Base-by-base conservation (phyloP, 1,140 invertebrate genomes). In the Sycophaga agraensis region DNA sequence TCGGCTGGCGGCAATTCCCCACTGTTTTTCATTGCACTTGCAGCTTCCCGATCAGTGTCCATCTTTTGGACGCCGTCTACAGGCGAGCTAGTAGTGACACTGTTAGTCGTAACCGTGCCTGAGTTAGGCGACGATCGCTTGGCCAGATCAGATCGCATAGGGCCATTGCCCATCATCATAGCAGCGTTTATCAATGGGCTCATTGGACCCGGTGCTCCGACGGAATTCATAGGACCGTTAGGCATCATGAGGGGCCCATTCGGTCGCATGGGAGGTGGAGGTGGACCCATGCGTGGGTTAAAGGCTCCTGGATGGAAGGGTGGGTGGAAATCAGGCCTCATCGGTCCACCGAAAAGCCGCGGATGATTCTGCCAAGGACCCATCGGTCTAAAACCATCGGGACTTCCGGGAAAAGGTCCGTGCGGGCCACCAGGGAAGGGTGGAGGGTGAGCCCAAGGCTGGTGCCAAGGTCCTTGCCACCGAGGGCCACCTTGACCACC, bases 1-100 rank as follows among this genome's bases (percentile, higher is more conserved):
- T 88, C 85, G 1, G 86, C 82, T 2, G 79, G 76, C 3, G 86
- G 86, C n/a, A 85, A 66, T 62, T 86, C 82, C 19, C 45, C 46
- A n/a, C 14, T 55, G 12, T 24, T 54, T 8, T 46, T 37, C 6
- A 14, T 7, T 0, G 3, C 22, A 21, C 0, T 40, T 4, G 7
- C 24, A 19, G 7, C 8, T 1, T 50, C 28, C 11, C 43, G 16
- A 4, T 26, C 12, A 16, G 7, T 34, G n/a, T 55, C 26, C 1
- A 19, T 7, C 9, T 42, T 55, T 11, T 17, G 3, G 8, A n/a
- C 22, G 9, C 16, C 1, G 19, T 11, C 16, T 8, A 6, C 43
- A n/a, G 42, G 35, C 9, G 19, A 1, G 19, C 9, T 16, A 6
- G 31, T 9, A 8, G 9, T 24, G 17, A 34, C 28, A n/a, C 50